These are phyloP conservation scores for Cactoblastis cactorum DNA, from an alignment of 2,888 invertebrate genomes.

Conservation along the genomic window DNA sequence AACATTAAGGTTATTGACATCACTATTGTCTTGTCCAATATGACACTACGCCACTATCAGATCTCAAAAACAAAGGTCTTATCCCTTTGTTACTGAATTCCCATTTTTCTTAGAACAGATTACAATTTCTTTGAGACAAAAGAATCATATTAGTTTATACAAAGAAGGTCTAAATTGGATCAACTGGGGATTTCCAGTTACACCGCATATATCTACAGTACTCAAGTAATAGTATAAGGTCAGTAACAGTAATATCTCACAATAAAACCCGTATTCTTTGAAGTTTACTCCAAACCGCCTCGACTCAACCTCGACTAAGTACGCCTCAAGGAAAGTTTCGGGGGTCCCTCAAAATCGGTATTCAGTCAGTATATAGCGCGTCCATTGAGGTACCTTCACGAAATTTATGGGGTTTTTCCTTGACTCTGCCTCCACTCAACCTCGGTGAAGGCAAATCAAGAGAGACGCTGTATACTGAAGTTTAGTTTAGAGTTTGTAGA, in stretches of 20 bases:
- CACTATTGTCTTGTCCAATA: neutral
- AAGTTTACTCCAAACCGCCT: no score
- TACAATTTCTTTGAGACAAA: neutral
- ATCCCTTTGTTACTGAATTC: neutral
- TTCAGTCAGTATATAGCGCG: no score
- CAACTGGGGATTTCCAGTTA: neutral
- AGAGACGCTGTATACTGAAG: no score
- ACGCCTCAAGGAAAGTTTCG: no score
- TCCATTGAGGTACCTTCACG: no score
- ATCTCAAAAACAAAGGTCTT: neutral
- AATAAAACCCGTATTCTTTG: no score
- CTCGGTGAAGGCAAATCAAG: no score
- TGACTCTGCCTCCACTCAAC: no score
- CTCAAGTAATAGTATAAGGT: neutral
- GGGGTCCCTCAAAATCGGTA: no score
- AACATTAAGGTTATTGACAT: neutral
- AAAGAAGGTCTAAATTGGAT: slow-evolving; percentile 2
- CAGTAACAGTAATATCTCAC: neutral
- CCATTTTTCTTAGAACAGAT: neutral
- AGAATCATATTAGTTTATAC: neutral
- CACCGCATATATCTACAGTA: neutral
- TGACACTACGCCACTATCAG: neutral
- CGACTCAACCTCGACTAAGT: no score
- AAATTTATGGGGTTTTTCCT: no score
- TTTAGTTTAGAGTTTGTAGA: no score